These are phyloP conservation scores for Montipora cactus DNA, from an alignment of 64 coral and sea anemone genomes.

Conservation along the genomic window DNA sequence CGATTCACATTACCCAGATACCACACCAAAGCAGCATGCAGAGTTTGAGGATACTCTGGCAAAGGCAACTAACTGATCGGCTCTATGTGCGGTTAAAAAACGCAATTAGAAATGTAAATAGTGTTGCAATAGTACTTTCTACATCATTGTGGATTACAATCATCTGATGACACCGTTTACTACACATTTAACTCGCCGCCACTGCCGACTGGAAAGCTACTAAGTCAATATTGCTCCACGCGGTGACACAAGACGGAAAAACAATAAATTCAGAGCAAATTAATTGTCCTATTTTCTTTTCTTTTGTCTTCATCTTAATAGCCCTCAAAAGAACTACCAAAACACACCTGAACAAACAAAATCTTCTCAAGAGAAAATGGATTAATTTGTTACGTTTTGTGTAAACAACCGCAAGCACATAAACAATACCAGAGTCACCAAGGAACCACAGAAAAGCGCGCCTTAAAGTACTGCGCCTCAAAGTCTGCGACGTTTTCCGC, in stretches of 20 bases:
- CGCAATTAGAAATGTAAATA: neutral
- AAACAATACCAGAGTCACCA: neutral
- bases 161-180: neutral
- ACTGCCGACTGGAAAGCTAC: neutral
- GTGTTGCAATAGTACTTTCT: neutral
- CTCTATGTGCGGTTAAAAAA: too few species aligned
- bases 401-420: neutral
- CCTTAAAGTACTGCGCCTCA: too few species aligned
- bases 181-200: neutral
- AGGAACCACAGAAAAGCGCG: neutral
- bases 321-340: neutral
- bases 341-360: constrained; percentile 6
- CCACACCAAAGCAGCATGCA: too few species aligned
- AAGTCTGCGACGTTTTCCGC: too few species aligned
- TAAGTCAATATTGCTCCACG: constrained; percentile 1
- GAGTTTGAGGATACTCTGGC: too few species aligned
- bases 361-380: constrained; percentile 2
- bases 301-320: neutral
- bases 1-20: too few species aligned
- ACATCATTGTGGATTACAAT: neutral
- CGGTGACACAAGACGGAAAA: neutral
- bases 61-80: too few species aligned
- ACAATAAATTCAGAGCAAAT: neutral
- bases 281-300: constrained; percentile 6
- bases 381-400: neutral